Base-by-base conservation (phyloP, 2,888 invertebrate genomes). In the Tetragonula carbonaria region DNA sequence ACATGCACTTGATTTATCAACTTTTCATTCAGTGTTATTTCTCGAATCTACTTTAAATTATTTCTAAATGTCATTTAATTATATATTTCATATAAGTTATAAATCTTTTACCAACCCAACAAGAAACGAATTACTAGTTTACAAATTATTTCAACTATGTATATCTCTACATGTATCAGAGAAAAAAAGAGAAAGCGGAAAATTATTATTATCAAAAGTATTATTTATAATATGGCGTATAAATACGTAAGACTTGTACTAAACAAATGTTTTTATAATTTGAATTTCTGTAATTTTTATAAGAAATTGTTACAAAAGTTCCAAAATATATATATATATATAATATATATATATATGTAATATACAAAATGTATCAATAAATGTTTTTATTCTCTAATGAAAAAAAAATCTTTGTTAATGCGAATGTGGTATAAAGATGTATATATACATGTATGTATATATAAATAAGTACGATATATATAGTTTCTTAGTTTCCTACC, bases 401-500 rank as follows among this genome's bases (percentile, higher is more conserved):
- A 51, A 65, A 28, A 78, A 33, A 8, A 8, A 8, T 8, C 8
- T 45, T 45, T 38, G 45, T 45, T 45, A 45, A 45, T 45, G 45
- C 1, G 45, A 45, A 45, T 45, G 45, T 38, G 38, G 0, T 6
- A 38, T 6, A 38, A 38, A 38, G 8, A 38, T 8, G 8, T 38
- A 8, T 38, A 8, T 38, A 8, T 38, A 8, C 0, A 8, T 6
- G 1, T 38, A 8, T 38, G 8, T 38, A 8, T 38, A 8, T 8
- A 38, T 8, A 4, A 38, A 38, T 38, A 45, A 45, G 11, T 11
- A 38, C 38, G 38, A 38, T 38, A 38, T 38, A 8, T 38, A 38
- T 38, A 38, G 28, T 28, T 28, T 80, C 50, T 59, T 33, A 38
- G 53, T 74, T 23, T 65, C 68, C 74, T 57, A 63, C 76, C 71